These are phyloP conservation scores for Fregetta grallaria DNA, from an alignment of 2,113 vertebrate genomes.

Conservation along the genomic window DNA sequence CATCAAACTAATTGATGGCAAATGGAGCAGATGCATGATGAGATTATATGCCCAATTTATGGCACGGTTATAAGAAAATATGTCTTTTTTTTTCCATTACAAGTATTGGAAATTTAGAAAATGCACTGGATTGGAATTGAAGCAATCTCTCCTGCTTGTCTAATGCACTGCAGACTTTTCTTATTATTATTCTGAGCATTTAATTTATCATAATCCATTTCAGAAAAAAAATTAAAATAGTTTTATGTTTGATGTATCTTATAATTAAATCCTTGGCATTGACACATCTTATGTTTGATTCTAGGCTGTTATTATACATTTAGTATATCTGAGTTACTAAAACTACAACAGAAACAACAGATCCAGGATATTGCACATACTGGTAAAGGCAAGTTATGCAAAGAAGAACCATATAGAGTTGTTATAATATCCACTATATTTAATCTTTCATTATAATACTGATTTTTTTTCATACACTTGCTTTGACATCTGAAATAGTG, in stretches of 20 bases:
- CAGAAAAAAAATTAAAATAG: neutral
- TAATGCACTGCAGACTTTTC: conserved; percentile 33
- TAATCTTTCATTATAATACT: neutral
- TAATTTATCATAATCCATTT: neutral
- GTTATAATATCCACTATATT: neutral
- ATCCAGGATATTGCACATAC: neutral
- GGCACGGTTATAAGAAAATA: conserved; percentile 42
- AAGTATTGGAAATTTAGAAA: conserved; percentile 52
- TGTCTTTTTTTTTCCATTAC: neutral
- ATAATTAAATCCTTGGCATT: neutral
- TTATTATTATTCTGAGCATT: neutral
- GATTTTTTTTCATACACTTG: neutral
- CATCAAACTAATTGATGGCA: conserved; percentile 70
- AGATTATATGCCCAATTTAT: conserved; percentile 45
- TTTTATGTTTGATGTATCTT: neutral
- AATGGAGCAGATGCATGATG: conserved; percentile 60
- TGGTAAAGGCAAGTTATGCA: neutral
- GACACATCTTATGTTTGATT: neutral
- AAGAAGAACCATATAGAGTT: neutral
- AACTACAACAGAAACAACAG: neutral
- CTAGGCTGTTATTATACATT: neutral
- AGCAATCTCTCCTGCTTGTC: conserved; percentile 3
- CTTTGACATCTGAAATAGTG: neutral
- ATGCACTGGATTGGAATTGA: neutral
- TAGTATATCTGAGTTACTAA: neutral